Evolutionary conservation across 2,113 vertebrate species (phyloP).

Genomic region (Centrocercus urophasianus): DNA sequence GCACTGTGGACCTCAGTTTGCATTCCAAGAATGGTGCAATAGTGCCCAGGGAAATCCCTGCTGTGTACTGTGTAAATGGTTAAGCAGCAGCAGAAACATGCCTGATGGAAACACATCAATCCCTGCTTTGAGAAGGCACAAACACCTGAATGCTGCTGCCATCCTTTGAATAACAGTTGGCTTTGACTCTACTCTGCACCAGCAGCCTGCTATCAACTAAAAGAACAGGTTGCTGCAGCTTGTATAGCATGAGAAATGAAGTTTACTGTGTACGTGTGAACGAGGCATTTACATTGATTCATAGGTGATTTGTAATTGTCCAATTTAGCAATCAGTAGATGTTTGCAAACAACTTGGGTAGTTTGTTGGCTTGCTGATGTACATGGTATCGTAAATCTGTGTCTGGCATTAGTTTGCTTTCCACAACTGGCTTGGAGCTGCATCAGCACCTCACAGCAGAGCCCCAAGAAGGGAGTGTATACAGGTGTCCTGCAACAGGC

Average conservation of each 20-base stretch:
- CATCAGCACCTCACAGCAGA: not conserved
- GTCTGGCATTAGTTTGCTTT: not conserved
- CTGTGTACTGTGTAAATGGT: not conserved
- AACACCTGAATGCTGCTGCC: not conserved
- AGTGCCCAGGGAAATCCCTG: not conserved
- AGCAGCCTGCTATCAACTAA: not conserved
- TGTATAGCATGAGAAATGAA: not conserved
- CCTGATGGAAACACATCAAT: not conserved
- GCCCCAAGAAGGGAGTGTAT: not conserved
- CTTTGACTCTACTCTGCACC: not conserved
- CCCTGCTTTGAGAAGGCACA: not conserved
- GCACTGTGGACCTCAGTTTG: not conserved
- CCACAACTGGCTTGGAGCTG: not conserved
- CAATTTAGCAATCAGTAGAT: slow-evolving; percentile 15
- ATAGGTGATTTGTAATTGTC: slow-evolving; percentile 28
- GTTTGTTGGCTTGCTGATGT: slow-evolving; percentile 5
- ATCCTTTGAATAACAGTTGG: not conserved
- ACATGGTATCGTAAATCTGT: not conserved
- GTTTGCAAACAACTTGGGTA: slow-evolving; percentile 7
- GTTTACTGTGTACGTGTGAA: not conserved
- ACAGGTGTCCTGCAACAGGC: not conserved
- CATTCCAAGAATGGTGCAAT: not conserved
- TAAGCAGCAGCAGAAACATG: not conserved
- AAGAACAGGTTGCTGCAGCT: not conserved
- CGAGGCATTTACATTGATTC: not conserved